A percentile compares a stretch with the other conserved stretches of the same genome.
phyloP scores from a whole-genome alignment of 2,888 invertebrate species.

The Escarpia spicata region DNA sequence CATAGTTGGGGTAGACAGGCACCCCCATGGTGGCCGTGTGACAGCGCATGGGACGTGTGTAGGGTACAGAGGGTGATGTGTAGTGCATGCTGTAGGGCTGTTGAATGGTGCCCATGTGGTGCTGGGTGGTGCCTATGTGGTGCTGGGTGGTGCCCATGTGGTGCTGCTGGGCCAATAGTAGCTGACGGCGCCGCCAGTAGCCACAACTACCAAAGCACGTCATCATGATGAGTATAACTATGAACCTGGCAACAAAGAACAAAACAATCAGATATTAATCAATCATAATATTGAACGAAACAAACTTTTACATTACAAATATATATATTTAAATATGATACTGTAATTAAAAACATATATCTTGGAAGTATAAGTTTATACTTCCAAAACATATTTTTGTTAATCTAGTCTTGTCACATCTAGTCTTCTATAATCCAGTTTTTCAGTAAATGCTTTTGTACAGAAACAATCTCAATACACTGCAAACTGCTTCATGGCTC shows the following conservation, averaged over 20 bases:
- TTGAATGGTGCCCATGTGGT: not conserved
- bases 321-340: too few species aligned
- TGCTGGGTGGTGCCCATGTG: constrained; percentile 21
- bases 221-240: constrained; percentile 45
- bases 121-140: constrained; percentile 17
- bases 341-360: too few species aligned
- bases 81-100: constrained; percentile 22
- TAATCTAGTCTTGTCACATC: too few species aligned
- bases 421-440: too few species aligned
- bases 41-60: not conserved
- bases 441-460: too few species aligned
- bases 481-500: too few species aligned
- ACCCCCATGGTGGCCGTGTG: not conserved
- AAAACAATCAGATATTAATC: not conserved
- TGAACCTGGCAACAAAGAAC: constrained; percentile 33
- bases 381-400: too few species aligned
- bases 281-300: constrained; percentile 10
- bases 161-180: constrained; percentile 38
- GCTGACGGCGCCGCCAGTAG: constrained; percentile 57
- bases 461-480: too few species aligned
- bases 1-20: constrained; percentile 21
- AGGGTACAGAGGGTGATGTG: constrained; percentile 13
- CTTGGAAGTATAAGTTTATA: too few species aligned
- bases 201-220: constrained; percentile 62
- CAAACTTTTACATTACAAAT: too few species aligned